Evolutionary conservation across 1,140 invertebrate species (phyloP), one percentile per base, ranked within the genome.

Genomic region (Hycleus phaleratus): DNA sequence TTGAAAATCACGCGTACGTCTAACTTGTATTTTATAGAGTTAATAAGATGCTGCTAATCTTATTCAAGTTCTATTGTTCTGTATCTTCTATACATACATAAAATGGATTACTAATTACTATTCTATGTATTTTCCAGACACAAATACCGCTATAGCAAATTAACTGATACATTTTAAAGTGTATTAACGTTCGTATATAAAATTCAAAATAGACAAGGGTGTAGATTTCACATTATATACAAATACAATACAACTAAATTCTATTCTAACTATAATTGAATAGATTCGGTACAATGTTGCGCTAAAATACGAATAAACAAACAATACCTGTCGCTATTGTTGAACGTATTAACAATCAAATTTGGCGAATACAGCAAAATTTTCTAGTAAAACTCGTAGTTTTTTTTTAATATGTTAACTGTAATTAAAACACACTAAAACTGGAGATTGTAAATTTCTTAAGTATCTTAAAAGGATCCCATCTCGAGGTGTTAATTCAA

Each of bases 1-100:
- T 71, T 71, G 68, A 68, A 71, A 71, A 71, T 71, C 69, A 69
- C 66, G 68, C 66, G 68, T 64, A 60, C 51, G 64, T 66, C 63
- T 65, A 63, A 65, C 62, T 60, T 64, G 62, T 65, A 68, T 69
- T 69, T 69, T 66, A 63, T 60, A 68, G 64, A 32, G 4, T 60
- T 68, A 71, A 69, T 71, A 69, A 69, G 66, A 69, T 66, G 67
- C 55, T 65, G 62, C 62, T 68, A 68, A 68, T 69, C 62, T 63
- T 46, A 62, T 69, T 62, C 60, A 61, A 59, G 49, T 49, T 58
- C 65, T 62, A 67, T 63, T 61, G 61, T 68, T 60, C 57, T 40
- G 49, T 26, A 39, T 59, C 49, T 56, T 32, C 4, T 32, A 32
- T 32, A 32, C 7, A 7, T 32, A 32, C 7, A 59, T 59, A 62